phyloP scores from a whole-genome alignment of 2,113 vertebrate genomes.

The Conger conger region DNA sequence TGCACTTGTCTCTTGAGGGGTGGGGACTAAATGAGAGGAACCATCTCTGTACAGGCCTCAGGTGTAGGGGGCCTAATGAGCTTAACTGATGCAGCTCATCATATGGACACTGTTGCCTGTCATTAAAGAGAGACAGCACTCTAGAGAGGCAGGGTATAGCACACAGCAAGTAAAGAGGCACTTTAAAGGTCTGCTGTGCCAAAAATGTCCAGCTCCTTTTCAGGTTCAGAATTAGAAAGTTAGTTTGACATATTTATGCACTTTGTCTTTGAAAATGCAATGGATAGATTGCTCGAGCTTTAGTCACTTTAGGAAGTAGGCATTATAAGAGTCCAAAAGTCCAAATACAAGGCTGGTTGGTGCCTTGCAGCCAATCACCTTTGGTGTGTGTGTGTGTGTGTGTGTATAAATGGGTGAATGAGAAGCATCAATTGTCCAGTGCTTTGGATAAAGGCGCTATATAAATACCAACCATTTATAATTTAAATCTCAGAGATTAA shows the following conservation, averaged over 20 bases:
- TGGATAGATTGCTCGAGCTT: not conserved
- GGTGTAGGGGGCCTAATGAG: not conserved
- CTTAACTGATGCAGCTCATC: not conserved
- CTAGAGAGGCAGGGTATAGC: not conserved
- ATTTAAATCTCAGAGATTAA: too few species aligned
- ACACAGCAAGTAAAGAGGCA: not conserved
- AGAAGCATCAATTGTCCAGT: too few species aligned
- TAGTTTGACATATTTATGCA: not conserved
- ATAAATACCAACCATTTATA: too few species aligned
- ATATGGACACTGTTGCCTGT: not conserved
- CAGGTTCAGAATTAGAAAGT: not conserved
- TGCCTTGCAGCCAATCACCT: too few species aligned
- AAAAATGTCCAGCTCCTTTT: too few species aligned
- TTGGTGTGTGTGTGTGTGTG: too few species aligned
- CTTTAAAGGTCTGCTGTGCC: not conserved
- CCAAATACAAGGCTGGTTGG: too few species aligned
- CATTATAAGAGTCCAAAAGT: too few species aligned
- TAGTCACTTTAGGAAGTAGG: too few species aligned
- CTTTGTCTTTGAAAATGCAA: not conserved
- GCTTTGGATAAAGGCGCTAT: too few species aligned
- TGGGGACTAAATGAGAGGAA: not conserved
- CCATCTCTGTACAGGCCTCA: not conserved
- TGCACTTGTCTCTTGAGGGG: not conserved
- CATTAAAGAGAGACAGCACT: not conserved
- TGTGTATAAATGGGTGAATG: too few species aligned